These are phyloP conservation scores for Tragelaphus eurycerus DNA, from an alignment of 2,797 vertebrate genomes.

Conservation along the genomic window DNA sequence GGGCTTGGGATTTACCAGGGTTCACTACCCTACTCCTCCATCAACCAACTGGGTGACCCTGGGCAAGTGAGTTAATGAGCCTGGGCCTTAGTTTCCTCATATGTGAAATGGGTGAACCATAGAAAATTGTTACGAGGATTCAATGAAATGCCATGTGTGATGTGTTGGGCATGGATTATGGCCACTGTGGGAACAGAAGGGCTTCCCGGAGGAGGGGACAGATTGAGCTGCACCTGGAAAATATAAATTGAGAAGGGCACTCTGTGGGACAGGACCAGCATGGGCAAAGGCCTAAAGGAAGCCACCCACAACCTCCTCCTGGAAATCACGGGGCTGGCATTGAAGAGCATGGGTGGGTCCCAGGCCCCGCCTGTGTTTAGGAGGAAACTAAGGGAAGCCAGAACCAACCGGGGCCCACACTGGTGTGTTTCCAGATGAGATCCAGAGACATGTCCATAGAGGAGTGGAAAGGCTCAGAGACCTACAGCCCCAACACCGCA, in stretches of 20 bases:
- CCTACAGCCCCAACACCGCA: conserved; percentile 88
- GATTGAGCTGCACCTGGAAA: background rate
- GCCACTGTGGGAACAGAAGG: background rate
- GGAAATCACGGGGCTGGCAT: background rate
- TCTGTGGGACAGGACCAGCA: background rate
- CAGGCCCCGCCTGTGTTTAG: background rate
- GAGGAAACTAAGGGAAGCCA: background rate
- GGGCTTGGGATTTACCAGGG: background rate
- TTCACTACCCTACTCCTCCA: background rate
- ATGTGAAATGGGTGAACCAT: background rate
- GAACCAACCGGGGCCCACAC: background rate
- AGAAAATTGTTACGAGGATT: background rate
- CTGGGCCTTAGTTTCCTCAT: background rate
- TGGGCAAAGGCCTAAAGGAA: background rate
- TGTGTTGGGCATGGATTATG: background rate
- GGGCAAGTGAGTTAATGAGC: background rate
- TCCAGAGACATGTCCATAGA: conserved; percentile 85
- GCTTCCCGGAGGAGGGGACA: background rate
- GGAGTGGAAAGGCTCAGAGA: conserved; percentile 85
- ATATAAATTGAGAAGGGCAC: background rate
- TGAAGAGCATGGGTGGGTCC: background rate
- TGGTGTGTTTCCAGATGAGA: conserved; percentile 76
- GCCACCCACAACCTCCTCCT: background rate
- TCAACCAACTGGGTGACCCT: background rate
- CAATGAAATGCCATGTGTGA: background rate